Percentiles rank a stretch among this genome's conserved stretches.
Conservation (phyloP, 92 coral and sea anemone species). For the Ricordea florida region DNA sequence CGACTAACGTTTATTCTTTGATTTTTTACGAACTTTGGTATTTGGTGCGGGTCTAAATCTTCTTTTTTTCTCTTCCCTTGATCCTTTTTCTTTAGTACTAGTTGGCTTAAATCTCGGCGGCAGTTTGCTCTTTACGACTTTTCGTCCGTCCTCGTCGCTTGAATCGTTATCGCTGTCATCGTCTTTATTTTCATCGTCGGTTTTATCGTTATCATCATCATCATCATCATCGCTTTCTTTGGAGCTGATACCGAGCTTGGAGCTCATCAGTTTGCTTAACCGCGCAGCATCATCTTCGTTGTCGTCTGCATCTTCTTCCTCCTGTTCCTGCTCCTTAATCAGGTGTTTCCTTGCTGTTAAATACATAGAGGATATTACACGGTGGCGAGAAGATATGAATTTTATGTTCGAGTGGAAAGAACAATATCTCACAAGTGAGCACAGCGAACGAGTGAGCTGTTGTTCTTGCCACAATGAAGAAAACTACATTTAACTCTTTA, state of each 20-base stretch:
- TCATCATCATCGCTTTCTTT: slow-evolving; percentile 29
- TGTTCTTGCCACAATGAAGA: no score
- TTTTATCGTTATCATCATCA: slow-evolving; percentile 32
- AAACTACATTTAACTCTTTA: no score
- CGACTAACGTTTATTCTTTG: slow-evolving; percentile 19
- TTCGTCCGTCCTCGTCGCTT: no score
- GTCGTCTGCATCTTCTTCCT: slow-evolving; percentile 39
- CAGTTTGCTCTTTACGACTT: slow-evolving; percentile 16
- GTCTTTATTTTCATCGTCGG: slow-evolving; percentile 38
- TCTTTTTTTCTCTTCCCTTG: no score
- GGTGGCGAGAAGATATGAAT: background rate
- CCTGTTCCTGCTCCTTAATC: slow-evolving; percentile 8
- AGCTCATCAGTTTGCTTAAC: slow-evolving; percentile 47
- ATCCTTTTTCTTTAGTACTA: no score
- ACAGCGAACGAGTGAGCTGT: no score
- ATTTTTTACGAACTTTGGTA: no score
- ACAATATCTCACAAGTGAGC: no score
- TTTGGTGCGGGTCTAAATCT: slow-evolving; percentile 7
- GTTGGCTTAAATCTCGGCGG: slow-evolving; percentile 31
- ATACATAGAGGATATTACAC: slow-evolving; percentile 49
- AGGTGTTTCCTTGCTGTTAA: slow-evolving; percentile 38
- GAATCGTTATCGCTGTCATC: background rate
- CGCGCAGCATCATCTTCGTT: slow-evolving; percentile 55
- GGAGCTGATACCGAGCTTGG: background rate
- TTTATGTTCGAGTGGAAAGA: no score